Conservation (phyloP, 2,797 vertebrate species). For the Dicrostonyx torquatus region DNA sequence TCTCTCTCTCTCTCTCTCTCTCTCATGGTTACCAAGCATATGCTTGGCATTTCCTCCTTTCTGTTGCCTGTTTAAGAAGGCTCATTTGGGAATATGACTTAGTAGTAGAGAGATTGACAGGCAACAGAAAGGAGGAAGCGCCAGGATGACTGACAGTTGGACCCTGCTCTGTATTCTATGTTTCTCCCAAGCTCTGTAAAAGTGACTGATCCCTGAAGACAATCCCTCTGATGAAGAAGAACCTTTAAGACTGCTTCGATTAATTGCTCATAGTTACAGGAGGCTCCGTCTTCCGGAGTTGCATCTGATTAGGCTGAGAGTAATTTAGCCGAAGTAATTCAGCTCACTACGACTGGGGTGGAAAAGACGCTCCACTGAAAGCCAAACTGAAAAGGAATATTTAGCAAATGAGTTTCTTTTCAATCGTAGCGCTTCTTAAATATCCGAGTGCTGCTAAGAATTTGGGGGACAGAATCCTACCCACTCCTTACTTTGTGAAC, state of each 20-base stretch:
- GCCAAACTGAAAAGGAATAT: conserved; percentile 43
- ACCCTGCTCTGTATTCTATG: neutral
- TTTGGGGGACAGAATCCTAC: neutral
- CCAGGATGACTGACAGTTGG: neutral
- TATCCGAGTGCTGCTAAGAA: neutral
- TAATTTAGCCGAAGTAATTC: conserved; percentile 39
- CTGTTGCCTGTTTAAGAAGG: too few species aligned
- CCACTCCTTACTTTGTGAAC: neutral
- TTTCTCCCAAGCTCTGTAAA: neutral
- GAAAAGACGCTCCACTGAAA: neutral
- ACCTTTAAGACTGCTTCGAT: conserved; percentile 24
- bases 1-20: neutral
- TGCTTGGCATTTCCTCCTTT: too few species aligned
- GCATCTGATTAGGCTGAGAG: conserved; percentile 40
- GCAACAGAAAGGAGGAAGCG: neutral
- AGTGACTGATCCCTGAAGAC: conserved; percentile 48
- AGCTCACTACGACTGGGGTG: neutral
- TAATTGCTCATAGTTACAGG: conserved; percentile 20
- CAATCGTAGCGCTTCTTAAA: neutral
- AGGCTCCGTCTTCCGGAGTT: neutral
- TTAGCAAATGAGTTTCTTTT: neutral
- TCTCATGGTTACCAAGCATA: neutral
- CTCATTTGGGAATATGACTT: too few species aligned
- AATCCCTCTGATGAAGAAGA: conserved; percentile 55
- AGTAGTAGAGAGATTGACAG: too few species aligned